These are phyloP conservation scores for Scaptomyza hsui DNA, from an alignment of 1,140 invertebrate genomes.

Conservation along the genomic window DNA sequence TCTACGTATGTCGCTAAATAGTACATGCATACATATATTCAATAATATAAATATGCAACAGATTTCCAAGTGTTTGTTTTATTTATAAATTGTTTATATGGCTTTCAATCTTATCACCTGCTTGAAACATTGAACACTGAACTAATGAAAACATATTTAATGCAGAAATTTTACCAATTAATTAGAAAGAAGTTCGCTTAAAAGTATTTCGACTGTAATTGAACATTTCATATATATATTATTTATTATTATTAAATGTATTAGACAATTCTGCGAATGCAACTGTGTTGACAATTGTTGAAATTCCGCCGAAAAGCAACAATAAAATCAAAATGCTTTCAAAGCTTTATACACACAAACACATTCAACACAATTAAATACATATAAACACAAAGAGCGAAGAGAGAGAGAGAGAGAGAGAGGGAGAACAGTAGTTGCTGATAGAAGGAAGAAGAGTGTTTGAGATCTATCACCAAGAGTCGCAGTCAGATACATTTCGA, in stretches of 20 bases:
- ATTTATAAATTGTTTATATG: conserved; percentile 12
- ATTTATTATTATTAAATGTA: conserved; percentile 21
- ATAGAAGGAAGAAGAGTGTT: conserved; percentile 19
- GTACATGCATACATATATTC: not conserved
- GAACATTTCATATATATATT: conserved; percentile 1
- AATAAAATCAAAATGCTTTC: conserved; percentile 65
- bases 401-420: not conserved
- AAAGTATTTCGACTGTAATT: conserved; percentile 4
- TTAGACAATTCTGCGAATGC: conserved; percentile 24
- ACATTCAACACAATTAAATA: conserved; percentile 9
- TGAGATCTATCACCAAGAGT: conserved; percentile 39
- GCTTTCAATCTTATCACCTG: too few species aligned
- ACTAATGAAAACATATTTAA: too few species aligned
- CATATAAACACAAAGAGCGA: not conserved
- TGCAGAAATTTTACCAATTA: not conserved
- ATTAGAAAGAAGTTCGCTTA: not conserved
- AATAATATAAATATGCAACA: not conserved
- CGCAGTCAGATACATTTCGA: not conserved
- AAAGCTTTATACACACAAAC: conserved; percentile 43
- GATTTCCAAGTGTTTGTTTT: conserved; percentile 3
- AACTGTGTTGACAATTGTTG: conserved; percentile 37
- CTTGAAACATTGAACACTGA: too few species aligned
- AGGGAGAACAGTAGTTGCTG: conserved; percentile 7
- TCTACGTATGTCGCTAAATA: not conserved
- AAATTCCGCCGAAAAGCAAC: conserved; percentile 50